A percentile compares a stretch with the other conserved stretches of the same genome.
Conservation (phyloP, 2,888 invertebrate genomes). For the Nephrotoma appendiculata region DNA sequence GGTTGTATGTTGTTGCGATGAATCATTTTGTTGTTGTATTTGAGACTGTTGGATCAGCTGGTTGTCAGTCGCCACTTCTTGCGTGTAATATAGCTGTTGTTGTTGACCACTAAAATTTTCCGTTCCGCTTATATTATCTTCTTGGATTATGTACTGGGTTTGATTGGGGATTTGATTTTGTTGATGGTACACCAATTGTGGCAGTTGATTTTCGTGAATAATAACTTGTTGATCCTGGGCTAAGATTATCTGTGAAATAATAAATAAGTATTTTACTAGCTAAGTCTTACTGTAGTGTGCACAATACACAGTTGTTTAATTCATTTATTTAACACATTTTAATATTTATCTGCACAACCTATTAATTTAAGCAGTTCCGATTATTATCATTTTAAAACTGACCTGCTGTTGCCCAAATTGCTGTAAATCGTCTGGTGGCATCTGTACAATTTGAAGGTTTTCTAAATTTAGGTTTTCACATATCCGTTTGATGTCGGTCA, state of each 20-base stretch:
- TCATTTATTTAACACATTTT: too few relatives aligned
- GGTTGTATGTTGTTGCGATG: slow-evolving; percentile 13
- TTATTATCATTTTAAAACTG: neutral
- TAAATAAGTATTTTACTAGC: neutral
- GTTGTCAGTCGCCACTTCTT: neutral
- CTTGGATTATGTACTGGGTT: slow-evolving; percentile 18
- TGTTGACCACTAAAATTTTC: neutral
- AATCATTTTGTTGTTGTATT: slow-evolving; percentile 10
- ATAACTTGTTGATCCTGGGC: slow-evolving; percentile 16
- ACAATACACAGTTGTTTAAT: neutral
- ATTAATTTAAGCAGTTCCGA: too few relatives aligned
- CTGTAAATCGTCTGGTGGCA: slow-evolving; percentile 24
- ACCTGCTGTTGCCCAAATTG: slow-evolving; percentile 8
- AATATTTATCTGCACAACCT: too few relatives aligned
- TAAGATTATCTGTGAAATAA: slow-evolving; percentile 19
- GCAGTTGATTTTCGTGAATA: slow-evolving; percentile 28
- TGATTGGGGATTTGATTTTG: slow-evolving; percentile 15
- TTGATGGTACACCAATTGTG: slow-evolving; percentile 30
- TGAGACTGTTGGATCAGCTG: neutral
- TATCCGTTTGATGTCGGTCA: slow-evolving; percentile 47
- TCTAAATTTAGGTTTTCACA: slow-evolving; percentile 45
- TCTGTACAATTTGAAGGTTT: slow-evolving; percentile 21
- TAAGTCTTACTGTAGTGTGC: neutral
- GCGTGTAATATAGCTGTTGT: slow-evolving; percentile 16
- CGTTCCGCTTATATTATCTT: slow-evolving; percentile 13